Base-by-base conservation (phyloP, 2,888 invertebrate species). In the Blomia tropicalis region DNA sequence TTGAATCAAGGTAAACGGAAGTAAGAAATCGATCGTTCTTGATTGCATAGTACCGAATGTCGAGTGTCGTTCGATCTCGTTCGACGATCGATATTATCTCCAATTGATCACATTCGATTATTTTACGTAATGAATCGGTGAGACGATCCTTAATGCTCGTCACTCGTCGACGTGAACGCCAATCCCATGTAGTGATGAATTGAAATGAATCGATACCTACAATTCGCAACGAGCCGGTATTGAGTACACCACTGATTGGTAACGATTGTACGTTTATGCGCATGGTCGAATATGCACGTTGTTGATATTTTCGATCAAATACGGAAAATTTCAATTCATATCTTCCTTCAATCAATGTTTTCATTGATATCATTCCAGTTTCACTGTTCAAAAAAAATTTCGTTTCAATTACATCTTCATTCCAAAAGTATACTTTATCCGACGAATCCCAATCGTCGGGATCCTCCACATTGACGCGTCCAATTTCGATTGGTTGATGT, bases 401-500 rank as follows among this genome's bases (percentile, higher is more conserved):
- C 2, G 67, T 66, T 0, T 80, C 79, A 67, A 81, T 80, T 4
- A 71, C 68, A 30, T 71, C 70, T 19, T 74, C 73, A 2, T 79
- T 75, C 84, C 86, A 87, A 66, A 77, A 78, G 72, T 92, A 98
- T 17, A 79, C 75, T 75, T 98, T 98, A 74, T 96, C 92, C 0
- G 82, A 82, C 58, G 91, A 75, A 74, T 98, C 96, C 95, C 95
- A 96, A 72, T 96, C 96, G 71, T 98, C 98, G 0, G 82, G 81
- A 75, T 98, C 96, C 47, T 87, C 82, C 0, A 95, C 95, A 75
- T 85, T 96, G 0, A 90, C 89, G 0, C 88, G 79, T 0, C 96
- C 96, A 63, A 96, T 89, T 67, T 59, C 51, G 47, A 61, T 59
- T 54, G 56, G 47, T 32, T 47, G 32, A 22, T 62, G 36, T 14